Evolutionary conservation across 2,888 invertebrate species (phyloP), one percentile per base, ranked within the genome.

Genomic region (Epirrhoe tristata): DNA sequence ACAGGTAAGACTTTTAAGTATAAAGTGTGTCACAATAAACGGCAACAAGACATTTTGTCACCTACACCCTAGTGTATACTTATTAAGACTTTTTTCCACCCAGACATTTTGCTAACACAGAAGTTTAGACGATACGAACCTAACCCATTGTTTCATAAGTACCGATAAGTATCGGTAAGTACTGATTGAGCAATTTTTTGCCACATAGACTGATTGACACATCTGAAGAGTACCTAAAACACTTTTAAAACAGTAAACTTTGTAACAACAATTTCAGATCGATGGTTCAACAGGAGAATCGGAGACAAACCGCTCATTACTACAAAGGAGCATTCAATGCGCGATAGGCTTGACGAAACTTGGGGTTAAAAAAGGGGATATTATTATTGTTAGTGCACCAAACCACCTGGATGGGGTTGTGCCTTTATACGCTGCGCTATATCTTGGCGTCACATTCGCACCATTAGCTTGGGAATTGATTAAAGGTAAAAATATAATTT

Each of bases 351-450:
- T 94, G 57, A 79, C 66, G 54, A 83, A 80, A 16, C 65, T 87
- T 39, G 93, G 93, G 6, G 63, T 94, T 1, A 70, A 81, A 57
- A 67, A 71, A 1, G 88, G 89, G 0, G 94, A 94, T 69, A 87
- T 94, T 5, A 84, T 94, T 58, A 76, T 87, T 0, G 67, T 94
- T 0, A 93, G 94, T 82, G 90, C 88, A 6, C 85, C 87, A 0
- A 94, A 89, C 68, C 90, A 91, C 46, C 39, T 93, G 4, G 85
- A 94, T 63, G 76, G 88, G 8, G 79, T 81, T 5, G 83, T 94
- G 34, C 93, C 94, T 0, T 84, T 90, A 57, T 87, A 94, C 51
- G 93, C 94, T 0, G 86, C 89, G 0, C 69, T 92, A 2, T 93
- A 86, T 71, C 80, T 93, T 6, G 94, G 94, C 1, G 81, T 88